Conservation (phyloP, 2,113 vertebrate species). For the Daphoenositta chrysoptera region DNA sequence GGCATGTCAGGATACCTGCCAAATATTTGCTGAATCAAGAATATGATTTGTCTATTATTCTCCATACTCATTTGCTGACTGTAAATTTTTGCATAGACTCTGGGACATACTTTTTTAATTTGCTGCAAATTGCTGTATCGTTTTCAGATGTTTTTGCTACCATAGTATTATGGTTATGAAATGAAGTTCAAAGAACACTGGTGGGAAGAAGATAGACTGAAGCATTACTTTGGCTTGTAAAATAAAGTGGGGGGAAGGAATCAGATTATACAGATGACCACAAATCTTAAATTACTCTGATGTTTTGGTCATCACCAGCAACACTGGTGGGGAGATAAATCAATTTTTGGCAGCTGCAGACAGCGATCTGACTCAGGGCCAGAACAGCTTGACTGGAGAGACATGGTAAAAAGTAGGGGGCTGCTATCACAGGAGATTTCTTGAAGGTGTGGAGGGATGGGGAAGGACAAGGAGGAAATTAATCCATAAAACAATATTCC, state of each 20-base stretch:
- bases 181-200: background rate
- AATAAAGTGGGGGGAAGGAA: background rate
- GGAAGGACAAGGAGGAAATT: background rate
- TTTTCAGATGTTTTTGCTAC: constrained; percentile 41
- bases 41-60: background rate
- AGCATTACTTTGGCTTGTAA: background rate
- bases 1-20: constrained; percentile 5
- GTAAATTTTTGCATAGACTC: background rate
- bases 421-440: constrained; percentile 28
- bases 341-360: constrained; percentile 34
- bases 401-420: background rate
- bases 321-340: constrained; percentile 37
- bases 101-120: constrained; percentile 29
- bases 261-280: background rate
- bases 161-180: constrained; percentile 31
- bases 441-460: background rate
- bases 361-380: constrained; percentile 23
- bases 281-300: constrained; percentile 36
- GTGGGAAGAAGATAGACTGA: background rate
- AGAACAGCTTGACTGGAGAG: constrained; percentile 14
- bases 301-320: constrained; percentile 50
- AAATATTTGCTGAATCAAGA: constrained; percentile 37
- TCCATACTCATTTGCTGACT: background rate
- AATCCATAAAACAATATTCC: background rate
- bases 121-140: background rate